Percentiles rank a stretch among this genome's conserved stretches.
These are phyloP conservation scores for Chlorops oryzae DNA, from an alignment of 1,140 invertebrate genomes.

Conservation along the genomic window DNA sequence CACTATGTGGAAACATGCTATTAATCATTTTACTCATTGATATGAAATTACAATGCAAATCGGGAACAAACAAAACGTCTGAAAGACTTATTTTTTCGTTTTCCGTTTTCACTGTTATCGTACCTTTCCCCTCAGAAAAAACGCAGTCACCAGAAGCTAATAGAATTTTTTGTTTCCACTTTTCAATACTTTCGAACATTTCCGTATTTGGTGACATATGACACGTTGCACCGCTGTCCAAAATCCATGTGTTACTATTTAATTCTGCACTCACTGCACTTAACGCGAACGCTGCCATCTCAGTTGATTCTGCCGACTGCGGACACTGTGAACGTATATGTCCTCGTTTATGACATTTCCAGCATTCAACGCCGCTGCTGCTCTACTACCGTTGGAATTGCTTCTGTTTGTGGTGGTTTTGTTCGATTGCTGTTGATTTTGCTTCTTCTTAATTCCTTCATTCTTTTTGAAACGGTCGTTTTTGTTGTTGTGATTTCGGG, in stretches of 20 bases:
- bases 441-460: neutral
- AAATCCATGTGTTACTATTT: constrained; percentile 6
- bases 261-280: neutral
- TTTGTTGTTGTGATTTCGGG: neutral
- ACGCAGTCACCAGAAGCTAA: constrained; percentile 9
- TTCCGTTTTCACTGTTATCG: no score
- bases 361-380: constrained; percentile 10
- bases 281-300: constrained; percentile 1
- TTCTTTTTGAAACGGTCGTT: no score
- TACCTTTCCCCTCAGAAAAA: constrained; percentile 2
- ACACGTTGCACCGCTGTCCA: constrained; percentile 10
- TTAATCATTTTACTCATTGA: constrained; percentile 7
- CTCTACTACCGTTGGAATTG: neutral
- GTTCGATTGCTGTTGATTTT: neutral
- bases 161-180: constrained; percentile 4
- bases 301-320: neutral
- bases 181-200: neutral
- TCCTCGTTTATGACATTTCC: constrained; percentile 3
- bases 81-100: no score
- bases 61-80: constrained; percentile 10
- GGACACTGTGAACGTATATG: constrained; percentile 11
- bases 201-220: constrained; percentile 7
- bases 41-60: constrained; percentile 10
- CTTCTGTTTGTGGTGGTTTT: neutral
- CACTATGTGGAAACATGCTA: no score